phyloP scores from a whole-genome alignment of 2,888 invertebrate species.

The Tenthredo amoena region DNA sequence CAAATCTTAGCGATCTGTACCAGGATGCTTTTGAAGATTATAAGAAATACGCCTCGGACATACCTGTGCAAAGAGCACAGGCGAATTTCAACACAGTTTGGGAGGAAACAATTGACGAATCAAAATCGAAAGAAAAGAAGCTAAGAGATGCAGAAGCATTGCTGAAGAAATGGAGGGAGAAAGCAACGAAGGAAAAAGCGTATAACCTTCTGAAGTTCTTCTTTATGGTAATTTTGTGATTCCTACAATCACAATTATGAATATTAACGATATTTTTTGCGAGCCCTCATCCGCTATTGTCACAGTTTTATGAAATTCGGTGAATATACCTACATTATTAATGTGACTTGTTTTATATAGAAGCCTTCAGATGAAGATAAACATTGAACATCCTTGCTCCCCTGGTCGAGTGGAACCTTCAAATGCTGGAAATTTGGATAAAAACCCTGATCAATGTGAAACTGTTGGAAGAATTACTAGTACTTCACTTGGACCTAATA shows the following conservation, averaged over 20 bases:
- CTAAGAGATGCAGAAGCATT: too few relatives aligned
- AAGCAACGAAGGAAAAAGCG: constrained; percentile 24
- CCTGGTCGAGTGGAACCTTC: background rate
- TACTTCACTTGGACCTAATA: background rate
- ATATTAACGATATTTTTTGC: background rate
- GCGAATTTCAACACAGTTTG: too few relatives aligned
- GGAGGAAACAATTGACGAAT: too few relatives aligned
- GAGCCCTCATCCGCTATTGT: background rate
- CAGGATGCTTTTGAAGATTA: too few relatives aligned
- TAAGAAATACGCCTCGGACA: too few relatives aligned
- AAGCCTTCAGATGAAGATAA: background rate
- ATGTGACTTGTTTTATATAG: background rate
- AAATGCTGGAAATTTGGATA: background rate
- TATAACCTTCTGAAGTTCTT: background rate
- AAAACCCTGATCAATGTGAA: background rate
- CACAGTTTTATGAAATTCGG: background rate
- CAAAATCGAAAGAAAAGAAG: too few relatives aligned
- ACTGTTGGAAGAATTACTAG: background rate
- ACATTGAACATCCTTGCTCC: too few relatives aligned
- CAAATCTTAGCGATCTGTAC: too few relatives aligned
- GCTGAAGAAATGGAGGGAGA: too few relatives aligned
- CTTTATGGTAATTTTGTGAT: background rate
- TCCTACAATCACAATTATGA: background rate
- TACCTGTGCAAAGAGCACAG: too few relatives aligned
- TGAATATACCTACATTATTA: background rate